A percentile compares a stretch with the other conserved stretches of the same genome.
phyloP scores from a whole-genome alignment of 2,797 vertebrate genomes.

The Podarcis siculus region DNA sequence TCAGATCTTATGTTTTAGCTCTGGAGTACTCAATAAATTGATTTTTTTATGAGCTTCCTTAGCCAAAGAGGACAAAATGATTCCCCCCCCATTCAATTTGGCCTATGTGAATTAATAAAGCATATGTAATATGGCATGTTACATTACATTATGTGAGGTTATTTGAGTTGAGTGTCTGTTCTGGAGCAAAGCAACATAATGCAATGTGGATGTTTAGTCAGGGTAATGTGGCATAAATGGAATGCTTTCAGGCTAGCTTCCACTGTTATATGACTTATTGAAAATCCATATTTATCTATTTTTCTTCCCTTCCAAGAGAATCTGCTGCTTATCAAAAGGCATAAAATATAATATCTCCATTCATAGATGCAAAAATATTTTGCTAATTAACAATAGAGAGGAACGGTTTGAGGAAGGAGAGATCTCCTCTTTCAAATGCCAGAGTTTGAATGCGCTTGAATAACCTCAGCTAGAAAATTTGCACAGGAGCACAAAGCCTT shows the following conservation, averaged over 20 bases:
- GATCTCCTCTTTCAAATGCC: background rate
- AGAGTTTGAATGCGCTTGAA: background rate
- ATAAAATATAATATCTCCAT: background rate
- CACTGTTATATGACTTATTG: background rate
- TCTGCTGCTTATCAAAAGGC: background rate
- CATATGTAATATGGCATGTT: constrained; percentile 4
- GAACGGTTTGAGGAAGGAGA: background rate
- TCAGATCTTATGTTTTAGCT: background rate
- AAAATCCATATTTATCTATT: background rate
- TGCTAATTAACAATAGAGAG: background rate
- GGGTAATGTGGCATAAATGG: constrained; percentile 18
- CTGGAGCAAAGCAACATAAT: background rate
- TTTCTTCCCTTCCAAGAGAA: background rate
- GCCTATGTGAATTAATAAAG: constrained; percentile 15
- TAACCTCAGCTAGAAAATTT: constrained; percentile 4
- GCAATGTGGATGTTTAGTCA: constrained; percentile 16
- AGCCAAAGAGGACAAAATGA: background rate
- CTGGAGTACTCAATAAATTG: background rate
- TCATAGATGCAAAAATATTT: constrained; percentile 2
- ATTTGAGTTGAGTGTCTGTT: background rate
- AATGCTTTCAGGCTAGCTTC: background rate
- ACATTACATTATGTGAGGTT: constrained; percentile 4
- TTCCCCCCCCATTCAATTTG: background rate
- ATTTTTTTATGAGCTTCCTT: background rate
- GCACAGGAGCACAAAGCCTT: background rate